These are phyloP conservation scores for Steinernema feltiae DNA, from an alignment of 1,140 invertebrate species.

Conservation along the genomic window DNA sequence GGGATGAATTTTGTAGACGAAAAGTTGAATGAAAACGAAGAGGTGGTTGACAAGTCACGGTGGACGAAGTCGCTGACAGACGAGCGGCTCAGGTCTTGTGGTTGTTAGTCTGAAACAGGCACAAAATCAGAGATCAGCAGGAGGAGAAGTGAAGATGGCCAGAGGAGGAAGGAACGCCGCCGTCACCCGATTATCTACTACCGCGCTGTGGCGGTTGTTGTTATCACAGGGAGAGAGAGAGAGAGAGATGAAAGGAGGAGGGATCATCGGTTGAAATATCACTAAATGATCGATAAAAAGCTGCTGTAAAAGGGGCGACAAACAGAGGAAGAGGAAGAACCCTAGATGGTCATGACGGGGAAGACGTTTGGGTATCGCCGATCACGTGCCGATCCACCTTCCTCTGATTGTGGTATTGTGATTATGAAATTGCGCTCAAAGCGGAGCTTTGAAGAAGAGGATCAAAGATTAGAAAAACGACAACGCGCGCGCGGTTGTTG, in stretches of 20 bases:
- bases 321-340: no score
- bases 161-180: neutral
- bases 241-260: no score
- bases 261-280: constrained; percentile 8
- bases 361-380: no score
- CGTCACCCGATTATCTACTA: neutral
- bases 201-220: neutral
- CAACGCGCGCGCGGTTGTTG: no score
- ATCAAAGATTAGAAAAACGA: no score
- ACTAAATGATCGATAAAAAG: neutral
- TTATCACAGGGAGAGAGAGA: neutral
- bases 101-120: neutral
- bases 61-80: neutral
- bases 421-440: no score
- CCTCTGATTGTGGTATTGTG: no score
- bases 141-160: neutral
- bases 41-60: neutral
- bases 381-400: no score
- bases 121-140: neutral
- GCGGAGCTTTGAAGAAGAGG: no score
- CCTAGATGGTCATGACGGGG: no score
- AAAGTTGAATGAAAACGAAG: neutral
- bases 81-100: neutral
- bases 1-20: neutral
- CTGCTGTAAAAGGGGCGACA: neutral